phyloP scores from a whole-genome alignment of 2,797 vertebrate genomes.

The Somateria mollissima region DNA sequence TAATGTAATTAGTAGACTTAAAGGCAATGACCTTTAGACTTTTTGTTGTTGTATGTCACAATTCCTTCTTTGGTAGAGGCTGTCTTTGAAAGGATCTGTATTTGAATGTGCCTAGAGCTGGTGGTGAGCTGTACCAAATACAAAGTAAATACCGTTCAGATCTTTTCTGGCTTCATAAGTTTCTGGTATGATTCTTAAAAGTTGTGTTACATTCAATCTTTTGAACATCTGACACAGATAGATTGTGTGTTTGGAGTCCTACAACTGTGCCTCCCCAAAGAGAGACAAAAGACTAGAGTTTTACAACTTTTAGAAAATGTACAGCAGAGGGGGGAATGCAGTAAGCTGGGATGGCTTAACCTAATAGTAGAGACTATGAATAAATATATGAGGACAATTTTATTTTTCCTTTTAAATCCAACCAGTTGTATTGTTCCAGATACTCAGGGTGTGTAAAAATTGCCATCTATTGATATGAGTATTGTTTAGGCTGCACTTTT shows the following conservation, averaged over 20 bases:
- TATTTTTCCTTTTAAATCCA: neutral
- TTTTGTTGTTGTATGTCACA: neutral
- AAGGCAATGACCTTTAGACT: neutral
- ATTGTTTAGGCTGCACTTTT: neutral
- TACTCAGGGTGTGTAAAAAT: neutral
- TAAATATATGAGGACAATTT: neutral
- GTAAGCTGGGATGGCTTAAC: neutral
- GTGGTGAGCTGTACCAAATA: neutral
- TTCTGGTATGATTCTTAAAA: neutral
- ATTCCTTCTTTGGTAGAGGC: neutral
- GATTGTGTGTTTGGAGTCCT: neutral
- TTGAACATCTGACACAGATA: neutral
- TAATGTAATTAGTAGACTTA: neutral
- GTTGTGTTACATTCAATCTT: neutral
- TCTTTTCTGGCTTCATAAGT: neutral
- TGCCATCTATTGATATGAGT: neutral
- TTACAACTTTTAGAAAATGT: neutral
- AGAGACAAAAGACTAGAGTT: neutral
- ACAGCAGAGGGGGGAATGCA: neutral
- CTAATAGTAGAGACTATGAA: neutral
- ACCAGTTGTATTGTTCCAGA: neutral
- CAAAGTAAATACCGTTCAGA: neutral
- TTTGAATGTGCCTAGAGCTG: neutral
- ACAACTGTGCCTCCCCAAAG: neutral
- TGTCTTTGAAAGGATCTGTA: neutral